Evolutionary conservation across 1,140 invertebrate genomes (phyloP).

Genomic region (Whitmania pigra): DNA sequence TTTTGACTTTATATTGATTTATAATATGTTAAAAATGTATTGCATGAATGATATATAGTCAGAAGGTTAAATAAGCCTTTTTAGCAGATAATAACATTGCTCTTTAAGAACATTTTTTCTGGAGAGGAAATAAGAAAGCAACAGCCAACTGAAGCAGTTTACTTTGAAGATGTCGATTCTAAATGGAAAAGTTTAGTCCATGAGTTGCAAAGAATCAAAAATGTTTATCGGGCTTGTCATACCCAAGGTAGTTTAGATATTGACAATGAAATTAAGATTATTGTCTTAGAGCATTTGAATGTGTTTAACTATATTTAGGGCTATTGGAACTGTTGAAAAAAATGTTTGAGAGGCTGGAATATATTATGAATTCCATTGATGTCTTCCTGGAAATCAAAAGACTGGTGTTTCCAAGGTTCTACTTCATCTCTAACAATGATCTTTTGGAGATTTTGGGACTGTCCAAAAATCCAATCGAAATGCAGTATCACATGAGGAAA

Average conservation of each 20-base stretch:
- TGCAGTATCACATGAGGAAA: constrained; percentile 43
- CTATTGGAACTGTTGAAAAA: constrained; percentile 38
- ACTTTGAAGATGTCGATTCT: constrained; percentile 41
- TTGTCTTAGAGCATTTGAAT: neutral
- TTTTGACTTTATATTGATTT: no score
- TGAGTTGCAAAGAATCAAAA: constrained; percentile 37
- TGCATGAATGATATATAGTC: neutral
- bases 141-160: constrained; percentile 40
- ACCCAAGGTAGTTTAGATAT: constrained; percentile 32
- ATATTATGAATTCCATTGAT: constrained; percentile 44
- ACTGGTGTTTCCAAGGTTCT: constrained; percentile 44
- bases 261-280: neutral
- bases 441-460: constrained; percentile 43
- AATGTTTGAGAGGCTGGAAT: constrained; percentile 42
- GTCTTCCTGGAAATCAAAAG: constrained; percentile 44
- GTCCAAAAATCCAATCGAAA: constrained; percentile 41
- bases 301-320: constrained; percentile 27
- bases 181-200: constrained; percentile 42
- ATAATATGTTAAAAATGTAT: no score
- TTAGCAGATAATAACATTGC: neutral
- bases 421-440: constrained; percentile 45
- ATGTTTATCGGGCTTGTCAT: constrained; percentile 39
- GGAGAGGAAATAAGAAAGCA: constrained; percentile 44
- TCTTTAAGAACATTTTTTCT: constrained; percentile 41
- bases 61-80: neutral